These are phyloP conservation scores for Drosophila cyrtoloma DNA, from an alignment of 2,888 invertebrate species.

Conservation along the genomic window DNA sequence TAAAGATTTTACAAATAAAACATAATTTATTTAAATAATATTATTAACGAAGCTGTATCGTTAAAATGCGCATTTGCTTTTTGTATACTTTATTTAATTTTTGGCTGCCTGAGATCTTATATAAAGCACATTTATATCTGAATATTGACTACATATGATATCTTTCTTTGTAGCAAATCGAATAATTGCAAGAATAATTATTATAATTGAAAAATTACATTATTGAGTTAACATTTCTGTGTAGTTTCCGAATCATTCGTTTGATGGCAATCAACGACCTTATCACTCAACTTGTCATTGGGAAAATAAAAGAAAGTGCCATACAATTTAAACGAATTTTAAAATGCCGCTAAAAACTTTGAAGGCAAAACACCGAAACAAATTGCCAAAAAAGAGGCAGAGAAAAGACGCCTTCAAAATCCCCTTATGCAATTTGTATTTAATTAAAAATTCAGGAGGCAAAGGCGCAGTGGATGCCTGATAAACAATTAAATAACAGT, in stretches of 20 bases:
- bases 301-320: constrained; percentile 55
- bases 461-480: constrained; percentile 20
- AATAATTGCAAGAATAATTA: constrained; percentile 4
- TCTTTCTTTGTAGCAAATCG: neutral
- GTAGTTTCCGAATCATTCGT: constrained; percentile 2
- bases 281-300: constrained; percentile 26
- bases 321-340: constrained; percentile 48
- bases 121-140: neutral
- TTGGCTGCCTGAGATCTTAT: neutral
- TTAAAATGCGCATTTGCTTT: neutral
- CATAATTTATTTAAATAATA: neutral
- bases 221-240: constrained; percentile 17
- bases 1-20: neutral
- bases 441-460: constrained; percentile 62
- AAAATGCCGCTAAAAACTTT: constrained; percentile 25
- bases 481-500: constrained; percentile 74
- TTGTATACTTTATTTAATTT: neutral
- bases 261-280: constrained; percentile 30
- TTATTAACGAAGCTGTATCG: neutral
- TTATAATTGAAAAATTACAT: constrained; percentile 28
- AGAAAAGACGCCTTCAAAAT: constrained; percentile 8
- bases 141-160: constrained; percentile 9
- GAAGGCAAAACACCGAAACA: neutral
- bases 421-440: constrained; percentile 63
- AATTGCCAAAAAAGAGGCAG: neutral